Evolutionary conservation across 2,888 invertebrate species (phyloP).

Genomic region (Pherbina coryleti): DNA sequence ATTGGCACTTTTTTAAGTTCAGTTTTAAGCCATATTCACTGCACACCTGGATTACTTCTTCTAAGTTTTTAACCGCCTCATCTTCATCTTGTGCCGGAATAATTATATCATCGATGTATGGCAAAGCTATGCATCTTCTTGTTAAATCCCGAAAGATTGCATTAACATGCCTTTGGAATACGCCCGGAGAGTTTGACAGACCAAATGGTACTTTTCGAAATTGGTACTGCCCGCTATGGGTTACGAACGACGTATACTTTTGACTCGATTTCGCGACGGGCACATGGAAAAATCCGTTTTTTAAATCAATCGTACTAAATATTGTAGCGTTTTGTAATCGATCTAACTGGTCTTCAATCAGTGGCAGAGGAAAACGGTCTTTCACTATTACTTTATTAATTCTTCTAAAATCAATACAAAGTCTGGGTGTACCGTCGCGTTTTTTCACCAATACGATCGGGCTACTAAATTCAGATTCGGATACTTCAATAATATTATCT

Average conservation of each 20-base stretch:
- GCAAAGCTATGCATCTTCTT: conserved; percentile 36
- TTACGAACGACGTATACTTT: conserved; percentile 50
- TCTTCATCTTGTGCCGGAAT: conserved; percentile 47
- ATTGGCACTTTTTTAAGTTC: conserved; percentile 46
- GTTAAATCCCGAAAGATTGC: conserved; percentile 43
- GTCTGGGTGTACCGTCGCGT: conserved; percentile 43
- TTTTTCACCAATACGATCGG: conserved; percentile 52
- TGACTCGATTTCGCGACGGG: conserved; percentile 35
- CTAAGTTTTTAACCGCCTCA: conserved; percentile 39
- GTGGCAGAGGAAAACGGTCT: conserved; percentile 40
- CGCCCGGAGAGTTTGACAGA: conserved; percentile 54
- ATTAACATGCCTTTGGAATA: conserved; percentile 54
- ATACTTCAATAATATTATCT: conserved; percentile 39
- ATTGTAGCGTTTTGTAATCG: conserved; percentile 39
- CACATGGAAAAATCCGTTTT: conserved; percentile 45
- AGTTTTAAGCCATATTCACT: conserved; percentile 42
- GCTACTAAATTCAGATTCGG: conserved; percentile 46
- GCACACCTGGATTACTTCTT: conserved; percentile 37
- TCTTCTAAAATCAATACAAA: conserved; percentile 43
- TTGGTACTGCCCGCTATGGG: conserved; percentile 55
- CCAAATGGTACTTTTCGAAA: conserved; percentile 63
- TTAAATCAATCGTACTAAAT: conserved; percentile 40
- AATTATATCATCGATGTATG: conserved; percentile 57
- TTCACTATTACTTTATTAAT: conserved; percentile 42
- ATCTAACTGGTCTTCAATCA: conserved; percentile 44